Evolutionary conservation across 2,113 vertebrate species (phyloP).

Genomic region (Asarcornis scutulata): DNA sequence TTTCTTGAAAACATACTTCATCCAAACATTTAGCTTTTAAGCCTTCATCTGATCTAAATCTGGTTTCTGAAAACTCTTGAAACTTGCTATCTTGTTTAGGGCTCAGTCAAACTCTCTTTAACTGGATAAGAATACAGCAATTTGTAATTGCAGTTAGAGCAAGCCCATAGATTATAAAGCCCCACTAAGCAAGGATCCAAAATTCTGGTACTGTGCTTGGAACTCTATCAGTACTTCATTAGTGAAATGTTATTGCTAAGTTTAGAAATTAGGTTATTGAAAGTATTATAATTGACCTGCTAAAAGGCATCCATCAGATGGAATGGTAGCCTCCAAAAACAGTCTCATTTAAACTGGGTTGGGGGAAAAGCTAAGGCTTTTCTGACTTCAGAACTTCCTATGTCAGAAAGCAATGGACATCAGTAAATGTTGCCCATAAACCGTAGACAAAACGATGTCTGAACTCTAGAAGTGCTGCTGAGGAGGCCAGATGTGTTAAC

Average conservation of each 20-base stretch:
- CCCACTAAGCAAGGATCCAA: background rate
- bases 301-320: background rate
- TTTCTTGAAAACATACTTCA: background rate
- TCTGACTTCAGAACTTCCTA: background rate
- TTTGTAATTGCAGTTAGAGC: background rate
- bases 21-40: background rate
- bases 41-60: conserved; percentile 1
- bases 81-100: background rate
- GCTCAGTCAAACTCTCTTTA: background rate
- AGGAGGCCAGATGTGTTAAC: background rate
- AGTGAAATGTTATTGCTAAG: background rate
- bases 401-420: background rate
- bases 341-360: background rate
- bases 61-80: conserved; percentile 24
- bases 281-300: background rate
- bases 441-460: background rate
- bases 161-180: background rate
- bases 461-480: background rate
- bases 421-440: background rate
- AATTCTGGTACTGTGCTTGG: background rate
- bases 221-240: background rate
- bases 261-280: background rate
- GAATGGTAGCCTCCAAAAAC: background rate
- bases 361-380: background rate
- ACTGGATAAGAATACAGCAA: background rate